Conservation (phyloP, 2,888 invertebrate genomes). For the Mythimna impura region DNA sequence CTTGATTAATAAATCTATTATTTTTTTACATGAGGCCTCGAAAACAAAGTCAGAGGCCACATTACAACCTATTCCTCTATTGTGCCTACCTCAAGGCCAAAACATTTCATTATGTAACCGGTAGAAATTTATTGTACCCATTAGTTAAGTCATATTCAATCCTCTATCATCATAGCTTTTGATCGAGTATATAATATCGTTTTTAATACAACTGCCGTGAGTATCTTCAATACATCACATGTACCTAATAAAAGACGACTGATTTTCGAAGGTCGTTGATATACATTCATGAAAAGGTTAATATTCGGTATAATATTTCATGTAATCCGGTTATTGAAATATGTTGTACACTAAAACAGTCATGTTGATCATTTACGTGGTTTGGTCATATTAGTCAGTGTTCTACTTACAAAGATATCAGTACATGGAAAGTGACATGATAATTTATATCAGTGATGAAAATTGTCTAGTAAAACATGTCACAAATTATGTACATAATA, state of each 20-base stretch:
- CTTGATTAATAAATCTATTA: no score
- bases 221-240: constrained; percentile 23
- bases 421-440: constrained; percentile 32
- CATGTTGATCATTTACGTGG: constrained; percentile 19
- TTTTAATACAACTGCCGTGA: constrained; percentile 21
- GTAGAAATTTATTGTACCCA: constrained; percentile 11
- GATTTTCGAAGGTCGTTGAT: constrained; percentile 30
- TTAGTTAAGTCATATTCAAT: constrained; percentile 3
- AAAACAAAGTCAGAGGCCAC: no score
- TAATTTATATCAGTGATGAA: constrained; percentile 37
- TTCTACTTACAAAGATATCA: constrained; percentile 33
- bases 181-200: constrained; percentile 13
- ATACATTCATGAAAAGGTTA: constrained; percentile 21
- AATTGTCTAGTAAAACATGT: background rate
- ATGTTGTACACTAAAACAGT: constrained; percentile 7
- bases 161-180: background rate
- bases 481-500: background rate
- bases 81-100: background rate
- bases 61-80: background rate
- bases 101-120: background rate
- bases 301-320: constrained; percentile 38
- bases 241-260: constrained; percentile 31
- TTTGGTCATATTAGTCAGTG: constrained; percentile 45
- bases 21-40: no score
- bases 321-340: constrained; percentile 40